Base-by-base conservation (phyloP, 2,797 vertebrate genomes). In the Mormyrops boulengeri region DNA sequence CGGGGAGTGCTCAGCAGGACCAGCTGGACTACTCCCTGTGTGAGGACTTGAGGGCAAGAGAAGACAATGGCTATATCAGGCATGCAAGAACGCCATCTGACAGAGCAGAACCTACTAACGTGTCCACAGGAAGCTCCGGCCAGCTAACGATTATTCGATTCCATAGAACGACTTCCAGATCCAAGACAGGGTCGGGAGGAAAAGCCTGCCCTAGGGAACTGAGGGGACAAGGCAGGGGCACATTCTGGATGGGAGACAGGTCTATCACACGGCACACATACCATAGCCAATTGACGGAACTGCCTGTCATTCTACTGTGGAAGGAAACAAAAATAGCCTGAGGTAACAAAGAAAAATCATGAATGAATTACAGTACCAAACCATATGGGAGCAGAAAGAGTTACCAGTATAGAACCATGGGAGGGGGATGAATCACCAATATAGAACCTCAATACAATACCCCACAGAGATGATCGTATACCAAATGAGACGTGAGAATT, bases 1-100 rank as follows among this genome's bases (percentile, higher is more conserved):
- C 91, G 90, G 88, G 91, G 30, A 73, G 9, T 4, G 1, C 88
- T 86, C 84, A 90, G 9, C 69, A 73, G 34, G 26, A 73, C 11
- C 66, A 38, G 26, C 30, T 1, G 30, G 30, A 73, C 14, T 2
- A 3, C 87, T 88, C 88, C 91, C 90, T 89, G 60, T 85, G 0
- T 1, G 12, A 80, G 84, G 91, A 88, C 88, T 55, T 41, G 22
- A 85, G 19, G 47, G 47, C n/a, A 17, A 50, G 66, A 73, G 66
- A 73, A 73, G 66, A 34, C 12, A 73, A 38, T 38, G 30, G 30
- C 30, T 73, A 38, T 38, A 73, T 38, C 30, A 73, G 12, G 7
- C 60, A 26, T 62, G 3, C 60, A 9, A 26, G 22, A 22, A 62
- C 8, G 2, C 22, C 8, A 62, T 3, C 60, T 38, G 30, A 30